Evolutionary conservation across 53 echinoderm and acorn worm species (phyloP).

Genomic region (Holothuria scabra): DNA sequence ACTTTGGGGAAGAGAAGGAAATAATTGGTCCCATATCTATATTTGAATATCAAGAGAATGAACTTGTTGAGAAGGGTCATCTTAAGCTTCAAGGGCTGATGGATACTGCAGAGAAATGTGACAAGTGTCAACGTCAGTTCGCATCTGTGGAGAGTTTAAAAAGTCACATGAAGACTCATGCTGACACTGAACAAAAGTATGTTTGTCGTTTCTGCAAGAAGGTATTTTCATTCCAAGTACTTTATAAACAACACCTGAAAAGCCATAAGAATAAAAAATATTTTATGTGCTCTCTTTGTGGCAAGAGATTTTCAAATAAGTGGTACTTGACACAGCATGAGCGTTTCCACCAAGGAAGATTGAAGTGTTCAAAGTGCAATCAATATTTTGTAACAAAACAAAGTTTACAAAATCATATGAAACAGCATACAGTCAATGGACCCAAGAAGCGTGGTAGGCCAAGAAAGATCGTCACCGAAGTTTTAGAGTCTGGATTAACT

Average conservation of each 20-base stretch:
- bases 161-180: background rate
- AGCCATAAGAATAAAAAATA: constrained; percentile 5
- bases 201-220: constrained; percentile 11
- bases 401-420: constrained; percentile 19
- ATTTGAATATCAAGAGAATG: constrained; percentile 36
- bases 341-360: constrained; percentile 20
- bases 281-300: constrained; percentile 34
- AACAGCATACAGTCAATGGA: background rate
- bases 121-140: background rate
- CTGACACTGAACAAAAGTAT: background rate
- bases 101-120: constrained; percentile 2
- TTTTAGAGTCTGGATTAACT: background rate
- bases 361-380: constrained; percentile 5
- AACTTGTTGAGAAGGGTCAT: constrained; percentile 19
- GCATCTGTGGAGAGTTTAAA: background rate
- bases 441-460: constrained; percentile 34
- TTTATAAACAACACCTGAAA: constrained; percentile 16
- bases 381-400: background rate
- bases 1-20: constrained; percentile 28
- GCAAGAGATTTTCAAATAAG: constrained; percentile 31
- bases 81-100: constrained; percentile 19
- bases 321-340: constrained; percentile 28
- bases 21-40: constrained; percentile 18
- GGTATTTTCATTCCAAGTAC: background rate
- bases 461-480: background rate